phyloP scores from a whole-genome alignment of 2,113 vertebrate genomes.

The Notarius lentiginosus region DNA sequence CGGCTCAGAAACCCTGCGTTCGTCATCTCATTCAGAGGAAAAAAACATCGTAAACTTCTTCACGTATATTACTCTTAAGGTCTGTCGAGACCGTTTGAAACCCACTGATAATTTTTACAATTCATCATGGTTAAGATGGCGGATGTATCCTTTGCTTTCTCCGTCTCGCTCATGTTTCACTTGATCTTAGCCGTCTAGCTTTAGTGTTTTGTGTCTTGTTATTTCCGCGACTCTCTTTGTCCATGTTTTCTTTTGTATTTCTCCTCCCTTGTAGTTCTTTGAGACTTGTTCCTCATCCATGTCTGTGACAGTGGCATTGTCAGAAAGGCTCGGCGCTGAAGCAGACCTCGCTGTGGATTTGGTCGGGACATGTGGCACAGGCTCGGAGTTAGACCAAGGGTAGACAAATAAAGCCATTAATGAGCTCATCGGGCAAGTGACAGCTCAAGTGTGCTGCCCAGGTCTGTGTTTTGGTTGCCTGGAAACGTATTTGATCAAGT shows the following conservation, averaged over 20 bases:
- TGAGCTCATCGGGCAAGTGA: not conserved
- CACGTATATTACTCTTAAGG: not conserved
- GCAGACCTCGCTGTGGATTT: not conserved
- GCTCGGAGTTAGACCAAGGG: not conserved
- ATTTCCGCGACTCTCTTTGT: not conserved
- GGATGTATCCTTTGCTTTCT: not conserved
- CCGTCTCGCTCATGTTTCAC: not conserved
- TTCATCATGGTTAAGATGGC: not conserved
- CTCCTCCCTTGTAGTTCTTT: not conserved
- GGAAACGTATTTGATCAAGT: too few species aligned
- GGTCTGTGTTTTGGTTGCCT: not conserved
- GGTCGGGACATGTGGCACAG: not conserved
- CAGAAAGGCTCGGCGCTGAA: not conserved
- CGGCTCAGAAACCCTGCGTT: not conserved
- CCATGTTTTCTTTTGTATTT: not conserved
- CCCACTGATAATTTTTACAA: not conserved
- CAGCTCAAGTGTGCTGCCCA: not conserved
- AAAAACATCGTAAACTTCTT: not conserved
- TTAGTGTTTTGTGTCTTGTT: not conserved
- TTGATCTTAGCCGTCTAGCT: not conserved
- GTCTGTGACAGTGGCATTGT: not conserved
- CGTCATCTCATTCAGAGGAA: not conserved
- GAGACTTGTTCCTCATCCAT: not conserved
- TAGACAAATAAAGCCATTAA: not conserved
- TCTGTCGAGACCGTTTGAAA: constrained; percentile 27